Conservation (phyloP, 2,888 invertebrate genomes). For the Asteroscopus sphinx region DNA sequence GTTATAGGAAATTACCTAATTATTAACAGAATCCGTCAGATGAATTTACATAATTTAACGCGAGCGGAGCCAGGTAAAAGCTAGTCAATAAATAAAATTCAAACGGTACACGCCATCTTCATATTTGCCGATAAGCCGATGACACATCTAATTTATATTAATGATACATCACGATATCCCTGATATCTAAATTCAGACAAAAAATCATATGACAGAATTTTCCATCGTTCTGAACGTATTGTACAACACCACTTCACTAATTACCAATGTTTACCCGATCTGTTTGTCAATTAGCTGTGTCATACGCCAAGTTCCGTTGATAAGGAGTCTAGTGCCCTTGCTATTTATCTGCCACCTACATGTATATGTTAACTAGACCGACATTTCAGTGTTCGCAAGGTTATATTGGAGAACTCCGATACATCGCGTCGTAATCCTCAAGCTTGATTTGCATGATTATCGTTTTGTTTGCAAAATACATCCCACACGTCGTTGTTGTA, state of each 20-base stretch:
- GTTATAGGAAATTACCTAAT: no score
- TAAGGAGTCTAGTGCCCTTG: constrained; percentile 63
- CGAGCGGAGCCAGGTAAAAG: no score
- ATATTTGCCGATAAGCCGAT: constrained; percentile 10
- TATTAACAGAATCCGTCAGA: no score
- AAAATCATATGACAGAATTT: constrained; percentile 24
- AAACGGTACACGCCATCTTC: constrained; percentile 36
- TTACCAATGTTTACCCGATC: constrained; percentile 42
- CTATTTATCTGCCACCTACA: constrained; percentile 61
- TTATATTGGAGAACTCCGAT: constrained; percentile 46
- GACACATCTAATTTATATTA: constrained; percentile 42
- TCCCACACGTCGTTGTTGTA: constrained; percentile 50
- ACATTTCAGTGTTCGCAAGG: constrained; percentile 57
- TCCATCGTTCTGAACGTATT: constrained; percentile 25
- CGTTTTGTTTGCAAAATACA: constrained; percentile 61
- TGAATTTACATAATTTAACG: no score
- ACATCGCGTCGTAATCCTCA: constrained; percentile 40
- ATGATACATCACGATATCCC: constrained; percentile 39
- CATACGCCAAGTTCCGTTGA: constrained; percentile 59
- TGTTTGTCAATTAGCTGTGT: constrained; percentile 62
- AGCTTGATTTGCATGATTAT: constrained; percentile 73
- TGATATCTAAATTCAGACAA: constrained; percentile 45
- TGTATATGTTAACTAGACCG: constrained; percentile 60
- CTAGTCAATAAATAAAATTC: constrained; percentile 37
- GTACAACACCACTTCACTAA: constrained; percentile 31